phyloP scores from a whole-genome alignment of 1,140 invertebrate species.

The Asbolus verrucosus region DNA sequence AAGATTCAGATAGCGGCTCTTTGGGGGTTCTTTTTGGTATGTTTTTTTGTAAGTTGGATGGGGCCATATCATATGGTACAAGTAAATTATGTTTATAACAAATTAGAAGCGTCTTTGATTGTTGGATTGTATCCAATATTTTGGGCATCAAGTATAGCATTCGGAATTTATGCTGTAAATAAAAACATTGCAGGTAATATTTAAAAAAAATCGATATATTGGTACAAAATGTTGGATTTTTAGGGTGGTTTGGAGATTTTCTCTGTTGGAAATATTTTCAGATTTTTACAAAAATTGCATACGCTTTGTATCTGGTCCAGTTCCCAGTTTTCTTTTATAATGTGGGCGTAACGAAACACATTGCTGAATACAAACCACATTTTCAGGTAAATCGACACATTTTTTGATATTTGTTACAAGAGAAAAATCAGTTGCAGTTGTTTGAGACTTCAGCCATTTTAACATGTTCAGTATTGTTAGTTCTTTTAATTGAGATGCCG shows the following conservation, averaged over 20 bases:
- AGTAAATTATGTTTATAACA: constrained; percentile 52
- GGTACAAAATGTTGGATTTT: too few species aligned
- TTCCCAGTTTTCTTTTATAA: constrained; percentile 73
- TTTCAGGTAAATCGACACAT: constrained; percentile 63
- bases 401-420: too few species aligned
- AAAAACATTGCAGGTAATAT: constrained; percentile 53
- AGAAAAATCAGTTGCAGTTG: constrained; percentile 59
- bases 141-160: constrained; percentile 50
- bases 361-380: constrained; percentile 64
- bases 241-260: constrained; percentile 65
- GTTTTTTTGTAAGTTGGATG: constrained; percentile 47
- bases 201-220: background rate
- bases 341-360: constrained; percentile 67
- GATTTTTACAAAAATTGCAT: constrained; percentile 67
- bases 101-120: constrained; percentile 49
- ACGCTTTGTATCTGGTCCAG: constrained; percentile 71
- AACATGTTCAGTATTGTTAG: constrained; percentile 55
- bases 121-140: constrained; percentile 53
- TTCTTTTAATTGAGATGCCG: constrained; percentile 60
- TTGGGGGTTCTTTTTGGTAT: constrained; percentile 43
- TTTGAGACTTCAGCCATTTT: constrained; percentile 56
- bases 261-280: constrained; percentile 66
- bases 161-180: constrained; percentile 53
- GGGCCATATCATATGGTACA: constrained; percentile 48
- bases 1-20: constrained; percentile 10